Evolutionary conservation across 1,140 invertebrate species (phyloP), one percentile per base, ranked within the genome.

Genomic region (Sitophilus oryzae): DNA sequence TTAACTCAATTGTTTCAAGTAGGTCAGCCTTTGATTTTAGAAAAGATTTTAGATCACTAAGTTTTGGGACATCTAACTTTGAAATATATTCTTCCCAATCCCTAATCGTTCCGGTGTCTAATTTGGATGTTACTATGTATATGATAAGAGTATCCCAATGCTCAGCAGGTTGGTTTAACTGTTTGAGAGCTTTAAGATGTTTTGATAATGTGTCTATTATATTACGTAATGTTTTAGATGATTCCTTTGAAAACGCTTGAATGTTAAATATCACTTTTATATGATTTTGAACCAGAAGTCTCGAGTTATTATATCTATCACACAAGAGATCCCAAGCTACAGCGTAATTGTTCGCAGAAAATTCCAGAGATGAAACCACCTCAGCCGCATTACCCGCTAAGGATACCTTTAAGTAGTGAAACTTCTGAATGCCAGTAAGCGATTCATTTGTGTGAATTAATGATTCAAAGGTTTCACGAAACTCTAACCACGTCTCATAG

Each of bases 401-500:
- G 3, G 51, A 45, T n/a, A 47, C 38, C 36, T 45, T 23, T 6
- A 59, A 22, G 35, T 61, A 59, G 44, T 58, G 42, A 35, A 54
- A 61, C 34, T 58, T 55, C 44, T 51, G 46, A 15, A 61, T 51
- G 10, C 41, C 1, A 22, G 9, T 22, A 14, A 59, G 11, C 3
- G 22, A 18, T 9, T 38, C 20, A 38, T 56, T 61, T 34, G 15
- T 35, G 47, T 59, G 46, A 11, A 59, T 56, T 16, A 61, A 19
- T 9, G 51, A 52, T 16, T 59, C 38, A 52, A 59, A 59, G 2
- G 44, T 58, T 30, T 61, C 56, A 10, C 40, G 36, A 41, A 56
- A 61, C 34, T 61, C 47, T 14, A 59, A 15, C 60, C 56, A 61
- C 37, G 23, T 14, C 18, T 57, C 34, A 38, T 56, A 59, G 35